Base-by-base conservation (phyloP, 2,113 vertebrate genomes). In the Numida meleagris region DNA sequence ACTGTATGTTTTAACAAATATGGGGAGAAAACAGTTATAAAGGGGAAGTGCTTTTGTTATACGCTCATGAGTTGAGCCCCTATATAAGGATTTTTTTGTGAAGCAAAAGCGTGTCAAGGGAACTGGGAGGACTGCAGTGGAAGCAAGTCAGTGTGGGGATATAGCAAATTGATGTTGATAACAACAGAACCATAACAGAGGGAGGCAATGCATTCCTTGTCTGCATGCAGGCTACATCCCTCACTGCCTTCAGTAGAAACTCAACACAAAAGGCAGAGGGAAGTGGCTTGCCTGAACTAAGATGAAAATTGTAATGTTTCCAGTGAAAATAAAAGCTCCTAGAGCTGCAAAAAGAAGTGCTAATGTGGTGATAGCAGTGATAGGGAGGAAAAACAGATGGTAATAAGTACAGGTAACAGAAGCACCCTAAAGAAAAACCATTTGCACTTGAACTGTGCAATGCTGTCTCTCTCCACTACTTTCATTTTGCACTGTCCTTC, bases 181-280 rank as follows among this genome's bases (percentile, higher is more conserved):
- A 94, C 88, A 95, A 90, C 93, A 96, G 67, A 90, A 90, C 53
- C 65, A 58, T 61, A 96, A 95, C 65, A 96, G 72, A 78, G 27
- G 65, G 76, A 74, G 33, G 65, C 65, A 88, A 45, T 1, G 2
- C 25, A 2, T 86, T 81, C 34, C 46, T 40, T 71, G 42, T 21
- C 24, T 50, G 53, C 11, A 31, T 48, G 43, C 33, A 81, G 43
- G 24, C 73, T 75, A 46, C 57, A 66, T 81, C 82, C n/a, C 27
- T 74, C 51, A 5, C 61, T 8, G 73, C 45, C 50, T 95, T 77
- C 85, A 45, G 43, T 31, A 68, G 57, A 91, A 94, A 78, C 23
- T 70, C 61, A 25, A 9, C 34, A 19, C 9, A 31, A 77, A 83
- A 82, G 19, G 61, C 0, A 14, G 14, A 19, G 23, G 24, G 88